phyloP scores from a whole-genome alignment of 2,888 invertebrate species.

The Lepidocyrtinus sp. region DNA sequence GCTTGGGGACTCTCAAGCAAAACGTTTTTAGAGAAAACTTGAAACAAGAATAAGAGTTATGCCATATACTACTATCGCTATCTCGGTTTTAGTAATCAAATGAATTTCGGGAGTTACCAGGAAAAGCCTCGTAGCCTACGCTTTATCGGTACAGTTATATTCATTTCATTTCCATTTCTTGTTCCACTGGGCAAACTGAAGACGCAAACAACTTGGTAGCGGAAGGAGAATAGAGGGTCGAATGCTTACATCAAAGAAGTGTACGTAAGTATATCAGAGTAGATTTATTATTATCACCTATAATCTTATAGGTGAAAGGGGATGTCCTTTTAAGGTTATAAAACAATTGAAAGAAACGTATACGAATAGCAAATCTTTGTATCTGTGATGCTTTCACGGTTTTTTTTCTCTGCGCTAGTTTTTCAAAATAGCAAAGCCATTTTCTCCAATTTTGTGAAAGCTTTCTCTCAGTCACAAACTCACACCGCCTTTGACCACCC shows the following conservation, averaged over 20 bases:
- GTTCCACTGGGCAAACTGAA: not conserved
- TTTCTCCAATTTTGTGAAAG: slow-evolving; percentile 16
- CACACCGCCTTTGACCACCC: slow-evolving; percentile 47
- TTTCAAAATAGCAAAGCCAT: slow-evolving; percentile 1
- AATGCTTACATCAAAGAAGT: not conserved
- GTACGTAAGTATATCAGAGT: too few species aligned
- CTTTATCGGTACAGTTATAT: not conserved
- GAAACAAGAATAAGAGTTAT: not conserved
- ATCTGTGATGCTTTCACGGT: not conserved
- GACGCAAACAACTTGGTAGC: too few species aligned
- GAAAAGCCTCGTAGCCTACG: not conserved
- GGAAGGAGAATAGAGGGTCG: not conserved
- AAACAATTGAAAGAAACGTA: slow-evolving; percentile 14
- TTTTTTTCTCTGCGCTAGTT: not conserved
- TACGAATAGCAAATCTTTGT: not conserved
- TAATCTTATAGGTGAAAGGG: too few species aligned
- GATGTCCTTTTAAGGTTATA: too few species aligned
- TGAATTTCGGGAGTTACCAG: not conserved
- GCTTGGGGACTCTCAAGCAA: not conserved
- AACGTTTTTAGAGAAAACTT: not conserved
- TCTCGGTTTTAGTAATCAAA: slow-evolving; percentile 10
- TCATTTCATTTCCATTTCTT: too few species aligned
- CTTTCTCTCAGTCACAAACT: slow-evolving; percentile 14
- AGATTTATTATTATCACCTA: not conserved
- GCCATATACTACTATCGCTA: not conserved